Evolutionary conservation across 2,797 vertebrate genomes (phyloP), one percentile per base, ranked within the genome.

Genomic region (Hyperoplus lanceolatus): DNA sequence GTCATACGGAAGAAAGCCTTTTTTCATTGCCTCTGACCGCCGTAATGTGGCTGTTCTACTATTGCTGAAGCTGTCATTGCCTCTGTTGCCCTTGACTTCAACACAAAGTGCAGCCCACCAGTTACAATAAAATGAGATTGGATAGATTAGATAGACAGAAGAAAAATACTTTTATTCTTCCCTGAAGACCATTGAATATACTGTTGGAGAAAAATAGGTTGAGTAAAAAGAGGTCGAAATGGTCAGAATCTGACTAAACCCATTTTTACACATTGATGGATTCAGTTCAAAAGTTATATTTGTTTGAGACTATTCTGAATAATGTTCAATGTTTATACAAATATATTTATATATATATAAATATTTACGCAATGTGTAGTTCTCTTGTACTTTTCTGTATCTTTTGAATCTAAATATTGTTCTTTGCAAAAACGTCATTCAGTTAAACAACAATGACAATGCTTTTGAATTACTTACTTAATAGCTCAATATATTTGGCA

Each of bases 41-140:
- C 64, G 79, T 79, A 77, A 83, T 77, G 58, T 5, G 41, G 8
- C 70, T 68, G 66, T 46, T 84, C 73, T 82, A 91, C 84, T 81
- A 67, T 71, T 29, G 29, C 29, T 29, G 29, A 29, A 29, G 29
- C 29, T 45, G 43, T 59, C 45, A 82, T 73, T 64, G 73, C 39
- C 21, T 76, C 63, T 10, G 2, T 66, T 67, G 41, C 21, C 13
- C 41, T 0, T 48, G 59, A 84, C 54, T 80, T 74, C 8, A 4
- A 76, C 56, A 68, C 50, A 12, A 49, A 75, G 51, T 13, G 38
- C 18, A 39, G n/a, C 43, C 21, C 4, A 69, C 13, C 59, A 54
- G 65, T 75, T 61, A 61, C 63, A 80, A 75, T 60, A 42, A 58
- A 18, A 42, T 29, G 29, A 29, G 29, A 29, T 29, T 29, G 29